Evolutionary conservation across 2,113 vertebrate genomes (phyloP).

Genomic region (Solea senegalensis): DNA sequence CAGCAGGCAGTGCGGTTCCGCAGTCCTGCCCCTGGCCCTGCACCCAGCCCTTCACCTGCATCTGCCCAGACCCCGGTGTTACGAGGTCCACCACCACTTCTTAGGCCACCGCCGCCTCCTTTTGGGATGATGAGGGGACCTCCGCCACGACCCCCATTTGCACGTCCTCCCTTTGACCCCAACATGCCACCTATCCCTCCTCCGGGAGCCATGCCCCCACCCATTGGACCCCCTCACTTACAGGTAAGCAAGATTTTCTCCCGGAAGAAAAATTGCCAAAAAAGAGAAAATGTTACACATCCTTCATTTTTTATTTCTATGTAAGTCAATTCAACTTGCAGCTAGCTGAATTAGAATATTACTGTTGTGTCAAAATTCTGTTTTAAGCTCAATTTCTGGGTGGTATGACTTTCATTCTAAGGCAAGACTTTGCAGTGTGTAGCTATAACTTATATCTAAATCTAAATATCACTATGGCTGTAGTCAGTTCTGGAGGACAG

Average conservation of each 20-base stretch:
- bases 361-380: too few species aligned
- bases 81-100: constrained; percentile 91
- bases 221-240: constrained; percentile 92
- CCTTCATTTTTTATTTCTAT: too few species aligned
- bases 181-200: constrained; percentile 96
- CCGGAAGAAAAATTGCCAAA: background rate
- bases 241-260: constrained; percentile 82
- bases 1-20: constrained; percentile 92
- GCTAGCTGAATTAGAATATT: too few species aligned
- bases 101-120: constrained; percentile 92
- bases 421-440: too few species aligned
- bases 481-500: too few species aligned
- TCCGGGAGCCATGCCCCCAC: constrained; percentile 93
- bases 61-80: constrained; percentile 89
- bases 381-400: too few species aligned
- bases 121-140: constrained; percentile 95
- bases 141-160: constrained; percentile 91
- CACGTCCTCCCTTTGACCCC: constrained; percentile 93
- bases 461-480: too few species aligned
- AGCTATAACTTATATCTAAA: too few species aligned
- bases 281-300: too few species aligned
- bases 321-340: too few species aligned
- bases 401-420: too few species aligned
- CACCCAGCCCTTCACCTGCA: constrained; percentile 81
- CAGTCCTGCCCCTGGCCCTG: constrained; percentile 88